Evolutionary conservation across 2,113 vertebrate genomes (phyloP), one percentile per base, ranked within the genome.

Genomic region (Mormyrus lacerda): DNA sequence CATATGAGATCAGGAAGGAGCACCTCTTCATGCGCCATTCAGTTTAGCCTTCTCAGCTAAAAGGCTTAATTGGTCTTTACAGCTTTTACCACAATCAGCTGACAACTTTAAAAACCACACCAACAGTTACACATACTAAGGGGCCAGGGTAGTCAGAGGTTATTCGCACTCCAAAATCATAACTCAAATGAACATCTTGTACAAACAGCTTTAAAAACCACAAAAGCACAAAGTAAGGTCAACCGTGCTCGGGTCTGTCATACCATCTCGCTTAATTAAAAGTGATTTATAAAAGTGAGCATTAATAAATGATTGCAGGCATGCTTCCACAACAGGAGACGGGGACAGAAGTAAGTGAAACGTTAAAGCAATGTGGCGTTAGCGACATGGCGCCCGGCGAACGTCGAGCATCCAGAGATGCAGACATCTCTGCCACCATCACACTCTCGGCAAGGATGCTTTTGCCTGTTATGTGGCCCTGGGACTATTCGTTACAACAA

Each of bases 401-500:
- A 50, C 84, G 50, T n/a, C 6, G 61, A 53, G 45, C 39, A 48
- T 21, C 17, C 51, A 17, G 42, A 45, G 27, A 58, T 51, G 35
- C 47, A 39, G 83, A 55, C 96, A 95, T 95, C 96, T 94, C 95
- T 95, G 95, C 94, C 42, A 15, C 48, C 50, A 92, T 93, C 94
- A 95, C 13, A 13, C 84, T 47, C 94, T 94, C 92, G 94, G 82
- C 94, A 94, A 92, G 24, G 94, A 92, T 91, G 94, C 93, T 93
- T 95, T 96, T 96, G 96, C 95, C 95, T 95, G 94, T 95, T 96
- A 96, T 97, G 96, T 96, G 96, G 94, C 95, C 92, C 92, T 91
- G 93, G 92, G 94, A 95, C 95, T 93, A 94, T 95, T 95, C 93
- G 93, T 24, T 93, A 93, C 90, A 92, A 92, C 69, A 58, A 82